Conservation (phyloP, 2,888 invertebrate species). For the Lypha dubia region DNA sequence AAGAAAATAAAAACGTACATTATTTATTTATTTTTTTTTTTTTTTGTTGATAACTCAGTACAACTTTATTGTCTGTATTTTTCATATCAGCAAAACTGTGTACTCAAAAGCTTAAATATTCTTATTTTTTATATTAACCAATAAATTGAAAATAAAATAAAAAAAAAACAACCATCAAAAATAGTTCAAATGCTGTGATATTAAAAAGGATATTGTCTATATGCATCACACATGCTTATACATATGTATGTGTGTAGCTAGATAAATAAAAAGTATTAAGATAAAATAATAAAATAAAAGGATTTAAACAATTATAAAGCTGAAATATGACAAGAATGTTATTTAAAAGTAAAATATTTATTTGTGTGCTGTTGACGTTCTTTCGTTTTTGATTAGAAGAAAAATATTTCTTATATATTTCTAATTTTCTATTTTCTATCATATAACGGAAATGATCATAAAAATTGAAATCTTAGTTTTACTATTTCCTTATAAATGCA, state of each 20-base stretch:
- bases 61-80: conserved; percentile 7
- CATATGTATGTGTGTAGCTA: no score
- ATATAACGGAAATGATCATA: neutral
- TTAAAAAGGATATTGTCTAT: conserved; percentile 29
- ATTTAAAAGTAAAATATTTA: neutral
- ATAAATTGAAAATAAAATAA: neutral
- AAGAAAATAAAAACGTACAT: neutral
- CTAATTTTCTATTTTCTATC: neutral
- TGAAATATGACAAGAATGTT: conserved; percentile 5
- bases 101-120: conserved; percentile 6
- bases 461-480: conserved; percentile 14
- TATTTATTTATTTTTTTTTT: neutral
- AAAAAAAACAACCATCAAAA: neutral
- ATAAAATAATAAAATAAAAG: neutral
- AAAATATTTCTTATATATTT: neutral
- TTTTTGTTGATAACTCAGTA: no score
- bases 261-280: conserved; percentile 15
- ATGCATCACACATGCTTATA: no score
- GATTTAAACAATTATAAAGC: conserved; percentile 20
- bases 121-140: neutral
- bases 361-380: neutral
- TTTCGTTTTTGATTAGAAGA: neutral
- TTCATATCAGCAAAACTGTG: conserved; percentile 42
- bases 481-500: neutral
- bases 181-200: conserved; percentile 20